These are phyloP conservation scores for Rhinoderma darwinii DNA, from an alignment of 2,113 vertebrate species.

Conservation along the genomic window DNA sequence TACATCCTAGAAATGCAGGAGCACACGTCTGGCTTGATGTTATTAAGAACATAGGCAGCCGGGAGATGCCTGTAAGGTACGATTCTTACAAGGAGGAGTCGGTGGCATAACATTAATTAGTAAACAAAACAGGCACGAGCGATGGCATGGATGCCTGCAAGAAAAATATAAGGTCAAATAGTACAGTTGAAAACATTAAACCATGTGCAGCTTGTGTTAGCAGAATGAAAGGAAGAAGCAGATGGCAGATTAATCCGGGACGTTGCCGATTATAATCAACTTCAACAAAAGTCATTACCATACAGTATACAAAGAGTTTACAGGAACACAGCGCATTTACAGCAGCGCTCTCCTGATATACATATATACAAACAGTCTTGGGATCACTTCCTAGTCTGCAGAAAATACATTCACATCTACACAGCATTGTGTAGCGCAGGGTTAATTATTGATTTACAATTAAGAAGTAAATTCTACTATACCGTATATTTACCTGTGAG, in stretches of 20 bases:
- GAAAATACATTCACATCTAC: too few relatives aligned
- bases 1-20: constrained; percentile 1
- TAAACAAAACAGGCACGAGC: constrained; percentile 37
- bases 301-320: neutral
- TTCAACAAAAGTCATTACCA: constrained; percentile 33
- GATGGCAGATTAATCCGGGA: constrained; percentile 39
- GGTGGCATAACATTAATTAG: constrained; percentile 44
- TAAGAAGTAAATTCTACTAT: too few relatives aligned
- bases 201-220: constrained; percentile 27
- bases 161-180: constrained; percentile 44
- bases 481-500: too few relatives aligned
- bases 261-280: constrained; percentile 21
- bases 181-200: constrained; percentile 28
- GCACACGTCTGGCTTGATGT: constrained; percentile 35
- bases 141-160: neutral
- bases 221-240: constrained; percentile 4
- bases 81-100: neutral
- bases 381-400: neutral
- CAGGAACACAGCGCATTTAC: neutral
- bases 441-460: too few relatives aligned
- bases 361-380: neutral
- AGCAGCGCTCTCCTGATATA: neutral
- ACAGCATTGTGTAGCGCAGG: too few relatives aligned
- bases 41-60: constrained; percentile 45
- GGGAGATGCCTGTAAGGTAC: constrained; percentile 45